Evolutionary conservation across 2,888 invertebrate species (phyloP), one percentile per base, ranked within the genome.

Genomic region (Troides aeacus): DNA sequence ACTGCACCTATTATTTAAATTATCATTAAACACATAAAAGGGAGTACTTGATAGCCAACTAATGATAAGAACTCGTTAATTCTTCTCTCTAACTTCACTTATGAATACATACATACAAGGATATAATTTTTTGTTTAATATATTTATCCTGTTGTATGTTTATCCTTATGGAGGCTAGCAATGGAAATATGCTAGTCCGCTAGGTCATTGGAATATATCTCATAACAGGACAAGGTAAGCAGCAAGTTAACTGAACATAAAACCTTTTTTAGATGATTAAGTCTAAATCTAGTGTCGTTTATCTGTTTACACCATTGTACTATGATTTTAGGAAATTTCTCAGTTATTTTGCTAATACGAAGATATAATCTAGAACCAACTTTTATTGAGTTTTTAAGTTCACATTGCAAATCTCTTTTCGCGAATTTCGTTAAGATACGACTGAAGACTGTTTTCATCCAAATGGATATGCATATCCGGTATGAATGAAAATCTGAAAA

Each of bases 211-310:
- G 18, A n/a, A 53, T 53, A 53, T 53, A 53, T 53, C 8, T 18
- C 53, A 53, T 53, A 53, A 53, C 18, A 18, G 53, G 53, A 53
- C 53, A 53, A 53, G 53, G 53, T n/a, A 53, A 53, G 53, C 53
- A 53, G n/a, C 53, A 8, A 53, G n/a, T 53, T 53, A 17, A 18
- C 17, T 50, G 15, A 50, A 50, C 50, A 50, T 50, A 50, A 50
- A 3, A 18, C 17, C 17, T 50, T 17, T 50, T 2, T 15, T 50
- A 39, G 39, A 39, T 39, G 6, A 39, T 39, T 39, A 4, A 0
- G 39, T 39, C 39, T 30, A 30, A 3, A 30, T 30, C 30, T 30
- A 30, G 3, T 30, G 4, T 30, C 5, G 5, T 30, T 3, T 30
- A 30, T 3, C 30, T 39, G 12, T 2, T 46, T 46, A 46, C 3